These are phyloP conservation scores for Mylabris sibirica DNA, from an alignment of 2,888 invertebrate species.

Conservation along the genomic window DNA sequence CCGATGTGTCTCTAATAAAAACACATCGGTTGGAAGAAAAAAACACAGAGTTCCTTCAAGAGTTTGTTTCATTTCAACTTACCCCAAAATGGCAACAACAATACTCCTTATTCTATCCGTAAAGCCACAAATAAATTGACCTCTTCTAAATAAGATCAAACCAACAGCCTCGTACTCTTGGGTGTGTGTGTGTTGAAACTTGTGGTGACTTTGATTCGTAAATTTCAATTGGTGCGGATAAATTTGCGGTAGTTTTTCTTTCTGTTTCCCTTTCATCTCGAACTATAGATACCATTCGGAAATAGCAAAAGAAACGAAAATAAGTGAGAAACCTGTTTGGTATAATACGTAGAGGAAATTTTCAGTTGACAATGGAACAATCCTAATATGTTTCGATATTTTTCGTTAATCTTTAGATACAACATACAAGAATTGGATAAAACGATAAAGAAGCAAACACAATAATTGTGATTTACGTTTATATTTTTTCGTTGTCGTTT, in stretches of 20 bases:
- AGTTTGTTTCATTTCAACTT: conserved; percentile 24
- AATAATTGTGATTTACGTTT: conserved; percentile 21
- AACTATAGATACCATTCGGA: conserved; percentile 10
- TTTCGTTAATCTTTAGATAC: conserved; percentile 25
- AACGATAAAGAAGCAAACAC: not conserved
- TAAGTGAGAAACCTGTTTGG: too few relatives aligned
- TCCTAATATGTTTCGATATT: conserved; percentile 27
- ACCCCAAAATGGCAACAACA: conserved; percentile 10
- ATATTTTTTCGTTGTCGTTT: conserved; percentile 11
- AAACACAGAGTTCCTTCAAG: conserved; percentile 23
- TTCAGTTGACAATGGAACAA: conserved; percentile 6
- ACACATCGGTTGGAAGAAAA: not conserved
- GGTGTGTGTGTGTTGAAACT: conserved; percentile 47
- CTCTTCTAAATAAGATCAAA: conserved; percentile 53
- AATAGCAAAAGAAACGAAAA: not conserved
- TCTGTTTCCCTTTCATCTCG: conserved; percentile 20
- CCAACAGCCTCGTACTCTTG: conserved; percentile 41
- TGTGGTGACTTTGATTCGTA: conserved; percentile 45
- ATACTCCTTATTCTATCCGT: conserved; percentile 44
- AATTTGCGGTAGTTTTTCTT: conserved; percentile 28
- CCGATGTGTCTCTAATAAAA: not conserved
- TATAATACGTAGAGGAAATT: conserved; percentile 21
- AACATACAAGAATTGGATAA: not conserved
- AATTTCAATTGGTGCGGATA: conserved; percentile 50
- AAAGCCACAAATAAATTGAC: conserved; percentile 52